These are phyloP conservation scores for Megamerina dolium DNA, from an alignment of 2,888 invertebrate species.

Conservation along the genomic window DNA sequence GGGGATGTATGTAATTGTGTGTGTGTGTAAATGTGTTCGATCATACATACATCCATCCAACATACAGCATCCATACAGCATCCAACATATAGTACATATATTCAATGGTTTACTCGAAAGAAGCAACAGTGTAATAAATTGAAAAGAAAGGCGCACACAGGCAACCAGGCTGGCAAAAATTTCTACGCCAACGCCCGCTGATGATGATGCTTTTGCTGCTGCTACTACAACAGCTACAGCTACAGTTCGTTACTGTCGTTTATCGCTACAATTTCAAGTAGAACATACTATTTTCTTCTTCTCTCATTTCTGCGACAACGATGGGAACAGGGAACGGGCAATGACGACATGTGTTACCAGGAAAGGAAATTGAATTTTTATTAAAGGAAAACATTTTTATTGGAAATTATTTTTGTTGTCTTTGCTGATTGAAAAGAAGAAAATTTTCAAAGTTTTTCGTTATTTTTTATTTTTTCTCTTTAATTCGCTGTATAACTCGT, in stretches of 20 bases:
- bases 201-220: neutral
- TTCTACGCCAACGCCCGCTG: slow-evolving; percentile 4
- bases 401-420: slow-evolving; percentile 36
- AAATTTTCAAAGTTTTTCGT: no score
- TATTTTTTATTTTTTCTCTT: slow-evolving; percentile 25
- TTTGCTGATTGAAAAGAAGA: slow-evolving; percentile 2
- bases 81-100: no score
- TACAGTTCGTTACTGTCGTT: slow-evolving; percentile 14
- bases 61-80: slow-evolving; percentile 3
- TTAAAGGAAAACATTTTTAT: slow-evolving; percentile 43
- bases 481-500: no score
- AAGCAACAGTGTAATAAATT: slow-evolving; percentile 12
- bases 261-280: slow-evolving; percentile 3
- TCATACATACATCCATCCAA: no score
- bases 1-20: no score
- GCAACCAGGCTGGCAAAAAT: no score
- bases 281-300: no score
- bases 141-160: no score
- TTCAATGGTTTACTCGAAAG: no score
- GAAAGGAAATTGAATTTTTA: slow-evolving; percentile 42
- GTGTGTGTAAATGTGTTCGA: no score
- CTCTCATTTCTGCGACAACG: no score
- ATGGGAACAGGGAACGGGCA: slow-evolving; percentile 10
- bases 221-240: slow-evolving; percentile 29
- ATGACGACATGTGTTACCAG: slow-evolving; percentile 41